Percentiles rank a stretch among this genome's conserved stretches.
Conservation (phyloP, 2,113 vertebrate genomes). For the Caranx ignobilis region DNA sequence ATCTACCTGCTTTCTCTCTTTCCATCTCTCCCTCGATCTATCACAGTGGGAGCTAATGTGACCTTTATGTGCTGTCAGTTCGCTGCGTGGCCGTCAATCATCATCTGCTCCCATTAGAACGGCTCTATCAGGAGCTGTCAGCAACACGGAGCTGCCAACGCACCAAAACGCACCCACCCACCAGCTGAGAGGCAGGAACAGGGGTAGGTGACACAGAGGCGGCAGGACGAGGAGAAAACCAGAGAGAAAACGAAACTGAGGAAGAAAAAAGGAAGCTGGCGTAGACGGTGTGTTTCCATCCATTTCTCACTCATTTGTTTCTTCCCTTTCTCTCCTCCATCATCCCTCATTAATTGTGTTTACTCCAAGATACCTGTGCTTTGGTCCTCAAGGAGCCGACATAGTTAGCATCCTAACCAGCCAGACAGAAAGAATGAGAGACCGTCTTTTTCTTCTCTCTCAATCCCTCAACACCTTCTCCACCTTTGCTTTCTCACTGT, state of each 20-base stretch:
- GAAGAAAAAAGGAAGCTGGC: not conserved
- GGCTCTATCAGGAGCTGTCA: constrained; percentile 78
- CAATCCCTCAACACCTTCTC: constrained; percentile 42
- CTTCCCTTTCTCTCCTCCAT: constrained; percentile 20
- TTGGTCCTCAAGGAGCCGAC: constrained; percentile 46
- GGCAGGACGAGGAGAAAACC: not conserved
- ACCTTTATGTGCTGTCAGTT: constrained; percentile 81
- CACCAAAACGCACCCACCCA: constrained; percentile 21
- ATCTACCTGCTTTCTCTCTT: constrained; percentile 4
- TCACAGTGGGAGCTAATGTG: constrained; percentile 75
- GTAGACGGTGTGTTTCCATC: not conserved
- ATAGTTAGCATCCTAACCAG: constrained; percentile 46
- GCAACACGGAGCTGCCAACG: constrained; percentile 25
- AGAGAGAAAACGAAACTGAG: not conserved
- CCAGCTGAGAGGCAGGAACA: constrained; percentile 10
- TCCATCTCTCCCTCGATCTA: constrained; percentile 43
- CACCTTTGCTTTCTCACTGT: constrained; percentile 3
- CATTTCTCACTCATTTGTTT: not conserved
- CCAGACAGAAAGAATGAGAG: constrained; percentile 10
- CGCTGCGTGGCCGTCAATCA: constrained; percentile 75
- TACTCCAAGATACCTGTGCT: constrained; percentile 39
- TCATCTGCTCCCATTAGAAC: constrained; percentile 75
- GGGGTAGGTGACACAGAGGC: not conserved
- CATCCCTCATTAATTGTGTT: constrained; percentile 51
- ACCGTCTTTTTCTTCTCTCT: constrained; percentile 29